Base-by-base conservation (phyloP, 1,140 invertebrate genomes). In the Drosophila bipectinata region DNA sequence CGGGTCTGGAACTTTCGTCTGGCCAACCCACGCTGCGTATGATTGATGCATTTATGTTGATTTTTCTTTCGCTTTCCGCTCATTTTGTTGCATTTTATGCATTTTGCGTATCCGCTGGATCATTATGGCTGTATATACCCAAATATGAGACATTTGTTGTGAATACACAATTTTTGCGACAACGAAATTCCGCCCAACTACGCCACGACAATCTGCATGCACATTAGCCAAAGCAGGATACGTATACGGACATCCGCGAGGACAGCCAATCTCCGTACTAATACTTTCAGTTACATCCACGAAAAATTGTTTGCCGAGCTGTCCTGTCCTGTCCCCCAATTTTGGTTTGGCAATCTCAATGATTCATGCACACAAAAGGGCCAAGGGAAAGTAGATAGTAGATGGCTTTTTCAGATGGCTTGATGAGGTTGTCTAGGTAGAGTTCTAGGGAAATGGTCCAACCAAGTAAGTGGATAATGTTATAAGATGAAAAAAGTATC, bases 121-220 rank as follows among this genome's bases (percentile, higher is more conserved):
- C 82, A 85, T 85, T 81, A 85, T 84, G 82, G 52, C 68, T 61
- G 59, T 52, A 57, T 37, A 52, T 63, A 76, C 82, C 77, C 80
- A 85, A 87, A 85, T 87, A 87, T 87, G 82, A 87, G 83, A 72
- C 77, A 87, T 87, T 87, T 87, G 82, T 75, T 82, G 74, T 87
- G 82, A 78, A 87, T 82, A 88, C 82, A 88, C 14, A 88, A 87
- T 82, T 82, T 88, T 44, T 64, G 21, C 15, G 80, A 76, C 80
- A 79, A 76, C 58, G 60, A 28, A 28, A 18, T 10, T 30, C 14
- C n/a, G 41, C 37, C 51, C 51, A 49, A 55, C 71, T 39, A 7
- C 26, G 26, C 26, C 77, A 7, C 26, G 26, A 4, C 77, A 67
- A 60, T 76, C 77, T 68, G 72, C 61, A 76, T 79, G 55, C 66